Base-by-base conservation (phyloP, 2,797 vertebrate genomes). In the Brachymystax lenok region DNA sequence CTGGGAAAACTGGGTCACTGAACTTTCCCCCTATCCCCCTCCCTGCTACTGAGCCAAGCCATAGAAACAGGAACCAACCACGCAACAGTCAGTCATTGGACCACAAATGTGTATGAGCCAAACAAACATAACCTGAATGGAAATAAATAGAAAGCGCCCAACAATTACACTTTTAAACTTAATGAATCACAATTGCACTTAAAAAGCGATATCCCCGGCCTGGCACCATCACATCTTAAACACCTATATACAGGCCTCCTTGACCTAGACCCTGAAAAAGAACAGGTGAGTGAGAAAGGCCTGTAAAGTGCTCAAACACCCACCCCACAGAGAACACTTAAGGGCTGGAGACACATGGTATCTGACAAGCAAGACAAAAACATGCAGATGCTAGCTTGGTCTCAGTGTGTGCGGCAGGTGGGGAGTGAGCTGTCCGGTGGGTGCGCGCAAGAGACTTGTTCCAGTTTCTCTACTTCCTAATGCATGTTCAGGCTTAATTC, bases 1-100 rank as follows among this genome's bases (percentile, higher is more conserved):
- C 21, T 14, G 69, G 69, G 24, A 67, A 77, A 81, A 77, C 28
- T 2, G 27, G n/a, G 66, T 51, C 63, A 56, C 35, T 69, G 30
- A 59, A 79, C 24, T 74, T 73, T 76, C 40, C 40, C 40, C 40
- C 10, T 12, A 46, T 46, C 35, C 1, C 71, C 35, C 52, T 59
- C 3, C 0, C n/a, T 14, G 3, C 4, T 28, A 12, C 40, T 33
- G 27, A 67, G 46, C 21, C 46, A 71, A 3, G 21, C 27, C 24
- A 27, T 46, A 10, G 16, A 69, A 69, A 40, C 68, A 33, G 13
- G 40, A 35, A 19, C 21, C 46, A 70, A 46, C 69, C n/a, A 10
- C 30, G 40, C 16, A 61, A 75, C 79, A 77, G n/a, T 2, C n/a
- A 19, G 64, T 50, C 63, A 56, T 27, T 64, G 35, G 6, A 35